Percentiles rank a stretch among this genome's conserved stretches.
phyloP scores from a whole-genome alignment of 1,140 invertebrate species.

The Aradophagus sp. region DNA sequence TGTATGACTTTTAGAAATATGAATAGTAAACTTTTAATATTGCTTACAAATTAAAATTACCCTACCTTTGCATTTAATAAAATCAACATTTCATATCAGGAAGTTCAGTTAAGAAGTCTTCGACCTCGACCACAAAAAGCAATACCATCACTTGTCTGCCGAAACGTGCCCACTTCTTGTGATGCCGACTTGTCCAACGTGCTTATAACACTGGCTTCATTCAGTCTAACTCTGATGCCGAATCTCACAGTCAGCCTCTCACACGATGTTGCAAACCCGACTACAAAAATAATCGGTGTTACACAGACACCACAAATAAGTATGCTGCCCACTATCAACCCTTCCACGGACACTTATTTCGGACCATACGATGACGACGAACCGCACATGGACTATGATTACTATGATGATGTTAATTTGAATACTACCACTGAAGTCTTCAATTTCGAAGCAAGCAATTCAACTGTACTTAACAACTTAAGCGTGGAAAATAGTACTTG shows the following conservation, averaged over 20 bases:
- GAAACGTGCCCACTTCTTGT: conserved; percentile 57
- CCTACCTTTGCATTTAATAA: too few relatives aligned
- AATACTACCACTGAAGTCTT: conserved; percentile 14
- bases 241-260: conserved; percentile 50
- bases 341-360: conserved; percentile 9
- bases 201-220: conserved; percentile 57
- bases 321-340: conserved; percentile 6
- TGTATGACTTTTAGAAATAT: too few relatives aligned
- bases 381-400: conserved; percentile 57
- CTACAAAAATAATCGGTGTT: conserved; percentile 7
- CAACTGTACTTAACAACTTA: background rate
- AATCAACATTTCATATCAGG: conserved; percentile 42
- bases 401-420: conserved; percentile 39
- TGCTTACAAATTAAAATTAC: too few relatives aligned
- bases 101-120: conserved; percentile 73
- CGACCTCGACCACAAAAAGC: conserved; percentile 70
- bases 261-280: conserved; percentile 4
- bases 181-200: conserved; percentile 27
- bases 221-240: conserved; percentile 63
- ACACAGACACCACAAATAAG: conserved; percentile 16
- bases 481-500: conserved; percentile 1
- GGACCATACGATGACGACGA: conserved; percentile 33
- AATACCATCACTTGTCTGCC: conserved; percentile 38
- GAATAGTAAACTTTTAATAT: too few relatives aligned
- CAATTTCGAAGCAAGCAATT: background rate